Conservation (phyloP, 1,140 invertebrate species). For the Lysiphlebus fabarum region DNA sequence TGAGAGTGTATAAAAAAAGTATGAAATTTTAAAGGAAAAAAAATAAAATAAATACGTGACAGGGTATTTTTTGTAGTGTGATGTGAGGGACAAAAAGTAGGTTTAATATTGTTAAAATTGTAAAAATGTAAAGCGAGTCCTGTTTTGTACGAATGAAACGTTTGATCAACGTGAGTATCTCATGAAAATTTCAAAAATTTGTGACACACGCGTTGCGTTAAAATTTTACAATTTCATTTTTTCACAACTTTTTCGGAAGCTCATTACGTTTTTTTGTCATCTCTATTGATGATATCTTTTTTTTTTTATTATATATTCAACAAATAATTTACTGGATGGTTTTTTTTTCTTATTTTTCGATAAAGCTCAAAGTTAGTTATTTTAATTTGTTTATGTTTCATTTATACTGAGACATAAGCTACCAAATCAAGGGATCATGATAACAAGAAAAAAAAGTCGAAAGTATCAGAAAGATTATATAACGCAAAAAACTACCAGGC, state of each 20-base stretch:
- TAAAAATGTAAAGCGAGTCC: constrained; percentile 24
- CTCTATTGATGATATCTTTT: too few relatives aligned
- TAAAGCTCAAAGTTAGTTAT: not conserved
- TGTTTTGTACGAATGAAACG: constrained; percentile 18
- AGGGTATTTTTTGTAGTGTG: not conserved
- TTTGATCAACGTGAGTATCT: constrained; percentile 18
- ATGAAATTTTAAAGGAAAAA: not conserved
- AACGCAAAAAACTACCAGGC: too few relatives aligned
- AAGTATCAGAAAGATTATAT: too few relatives aligned
- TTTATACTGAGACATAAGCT: constrained; percentile 10
- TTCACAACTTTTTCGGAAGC: too few relatives aligned
- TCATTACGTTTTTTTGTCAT: too few relatives aligned
- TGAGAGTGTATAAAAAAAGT: not conserved
- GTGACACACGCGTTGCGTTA: not conserved
- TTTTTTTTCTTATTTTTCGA: too few relatives aligned
- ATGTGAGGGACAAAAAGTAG: constrained; percentile 8
- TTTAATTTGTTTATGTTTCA: constrained; percentile 22
- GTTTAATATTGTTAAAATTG: constrained; percentile 18
- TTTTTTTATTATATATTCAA: too few relatives aligned
- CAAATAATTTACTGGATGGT: too few relatives aligned
- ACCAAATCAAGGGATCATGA: not conserved
- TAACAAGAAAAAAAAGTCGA: too few relatives aligned
- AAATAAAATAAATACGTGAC: not conserved
- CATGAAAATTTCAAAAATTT: constrained; percentile 21
- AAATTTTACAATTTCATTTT: constrained; percentile 9